Base-by-base conservation (phyloP, 2,113 vertebrate species). In the Eubucco bourcierii region DNA sequence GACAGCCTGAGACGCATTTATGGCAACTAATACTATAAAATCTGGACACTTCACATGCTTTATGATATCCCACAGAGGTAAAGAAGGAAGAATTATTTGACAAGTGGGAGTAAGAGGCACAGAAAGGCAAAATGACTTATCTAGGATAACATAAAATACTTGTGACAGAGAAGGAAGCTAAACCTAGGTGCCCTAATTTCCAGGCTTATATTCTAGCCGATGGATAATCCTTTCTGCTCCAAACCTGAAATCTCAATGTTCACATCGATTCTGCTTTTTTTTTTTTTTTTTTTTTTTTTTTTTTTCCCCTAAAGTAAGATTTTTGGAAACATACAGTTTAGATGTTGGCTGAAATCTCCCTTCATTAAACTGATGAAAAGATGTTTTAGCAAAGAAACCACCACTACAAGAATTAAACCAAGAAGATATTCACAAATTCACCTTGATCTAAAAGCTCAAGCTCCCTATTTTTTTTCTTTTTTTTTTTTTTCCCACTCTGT, bases 81-180 rank as follows among this genome's bases (percentile, higher is more conserved):
- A 80, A 87, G 39, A 95, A 87, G 37, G 52, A 80, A 90, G 86
- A 92, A 80, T 87, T 94, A 94, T 94, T 94, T 94, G 84, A 92
- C 89, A 77, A 44, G 33, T 84, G 89, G 56, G 90, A 95, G 25
- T 41, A 71, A 76, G 79, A 92, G 44, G 15, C 60, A 82, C n/a
- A 92, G 90, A 89, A 93, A 87, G 19, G 78, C 23, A 87, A 92
- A 93, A 86, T 90, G 50, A 82, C 87, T 95, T 90, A 82, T 87
- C 60, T 70, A 56, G 71, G 63, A 87, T 85, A 79, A 66, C 47
- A 90, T 81, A 92, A 87, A 93, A 90, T 11, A 73, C 16, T 20
- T 44, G 31, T 67, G 81, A 84, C 67, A 87, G 63, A 77, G 41
- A 70, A 77, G 60, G 71, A 66, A 85, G 33, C 21, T 24, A 87